These are phyloP conservation scores for Galaxea fascicularis DNA, from an alignment of 92 coral and sea anemone species.

Conservation along the genomic window DNA sequence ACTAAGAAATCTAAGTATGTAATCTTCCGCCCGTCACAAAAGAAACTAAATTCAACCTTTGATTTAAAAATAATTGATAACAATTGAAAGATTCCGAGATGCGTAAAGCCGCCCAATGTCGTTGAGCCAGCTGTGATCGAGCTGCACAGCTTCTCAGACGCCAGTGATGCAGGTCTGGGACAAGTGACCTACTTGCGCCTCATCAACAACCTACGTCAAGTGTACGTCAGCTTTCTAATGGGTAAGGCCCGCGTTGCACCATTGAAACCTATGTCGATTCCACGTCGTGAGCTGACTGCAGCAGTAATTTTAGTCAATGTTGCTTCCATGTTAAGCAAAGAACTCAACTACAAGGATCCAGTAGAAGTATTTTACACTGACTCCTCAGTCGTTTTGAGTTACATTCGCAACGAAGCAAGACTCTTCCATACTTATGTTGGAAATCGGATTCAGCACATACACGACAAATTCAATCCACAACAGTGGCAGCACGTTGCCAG, in stretches of 20 bases:
- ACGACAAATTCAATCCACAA: slow-evolving; percentile 30
- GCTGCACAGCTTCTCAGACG: slow-evolving; percentile 69
- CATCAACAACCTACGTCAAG: slow-evolving; percentile 21
- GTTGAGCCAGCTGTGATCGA: slow-evolving; percentile 57
- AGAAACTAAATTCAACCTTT: too few relatives aligned
- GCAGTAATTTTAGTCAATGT: slow-evolving; percentile 60
- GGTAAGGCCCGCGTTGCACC: slow-evolving; percentile 69
- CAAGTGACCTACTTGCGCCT: slow-evolving; percentile 65
- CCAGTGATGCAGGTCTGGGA: slow-evolving; percentile 58
- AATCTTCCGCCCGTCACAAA: too few relatives aligned
- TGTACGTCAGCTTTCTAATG: slow-evolving; percentile 64
- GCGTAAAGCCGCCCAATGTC: slow-evolving; percentile 75
- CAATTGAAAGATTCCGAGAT: slow-evolving; percentile 57
- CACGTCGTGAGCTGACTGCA: slow-evolving; percentile 64
- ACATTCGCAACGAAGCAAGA: slow-evolving; percentile 25
- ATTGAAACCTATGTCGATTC: slow-evolving; percentile 62
- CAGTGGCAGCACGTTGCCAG: slow-evolving; percentile 19
- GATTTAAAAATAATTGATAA: too few relatives aligned
- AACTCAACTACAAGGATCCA: slow-evolving; percentile 35
- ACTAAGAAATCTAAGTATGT: too few relatives aligned
- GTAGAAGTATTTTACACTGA: slow-evolving; percentile 26
- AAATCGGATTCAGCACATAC: slow-evolving; percentile 70
- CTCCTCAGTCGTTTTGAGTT: slow-evolving; percentile 11
- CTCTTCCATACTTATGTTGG: slow-evolving; percentile 44
- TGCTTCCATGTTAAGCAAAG: slow-evolving; percentile 54